Evolutionary conservation across 2,797 vertebrate species (phyloP), one percentile per base, ranked within the genome.

Genomic region (Steatocranus sp.): DNA sequence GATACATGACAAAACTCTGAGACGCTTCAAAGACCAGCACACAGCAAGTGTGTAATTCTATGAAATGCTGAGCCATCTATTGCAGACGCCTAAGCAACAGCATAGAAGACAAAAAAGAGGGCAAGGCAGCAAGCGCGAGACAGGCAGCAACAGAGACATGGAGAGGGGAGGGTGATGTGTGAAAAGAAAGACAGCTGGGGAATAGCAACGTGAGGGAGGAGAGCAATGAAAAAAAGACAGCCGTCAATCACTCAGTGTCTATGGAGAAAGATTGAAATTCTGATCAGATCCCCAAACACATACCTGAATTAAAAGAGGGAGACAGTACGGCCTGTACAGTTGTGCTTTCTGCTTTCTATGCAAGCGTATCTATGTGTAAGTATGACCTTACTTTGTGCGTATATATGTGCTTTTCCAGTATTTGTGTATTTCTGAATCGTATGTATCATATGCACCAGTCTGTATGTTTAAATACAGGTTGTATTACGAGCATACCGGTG

Each of bases 161-260:
- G 80, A 76, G 73, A 53, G 25, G 14, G 15, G 56, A 63, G 76
- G 78, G 6, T 2, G 53, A 79, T 63, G 74, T 82, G 77, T 81
- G 79, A 75, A 82, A 63, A 80, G 48, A 81, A 27, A 88, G 88
- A 85, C 76, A 88, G 82, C 80, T 79, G 75, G 81, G 86, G 76
- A 86, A 92, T 79, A 74, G 76, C 34, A 43, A 76, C 78, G 70
- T 1, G 41, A 81, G 81, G 30, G 23, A 15, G 25, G 34, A 14
- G 11, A 18, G 20, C 36, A 12, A 56, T 75, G 78, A 51, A 86
- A 76, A 48, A 43, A 73, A 6, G 81, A 83, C 85, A 89, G 84
- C 83, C 27, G 84, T 89, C 92, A 87, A 70, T 93, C 91, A 90
- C 5, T 66, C 10, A 53, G 15, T 25, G 61, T 91, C 87, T 82